Evolutionary conservation across 1,140 invertebrate genomes (phyloP), one percentile per base, ranked within the genome.

Genomic region (Papilio dardanus): DNA sequence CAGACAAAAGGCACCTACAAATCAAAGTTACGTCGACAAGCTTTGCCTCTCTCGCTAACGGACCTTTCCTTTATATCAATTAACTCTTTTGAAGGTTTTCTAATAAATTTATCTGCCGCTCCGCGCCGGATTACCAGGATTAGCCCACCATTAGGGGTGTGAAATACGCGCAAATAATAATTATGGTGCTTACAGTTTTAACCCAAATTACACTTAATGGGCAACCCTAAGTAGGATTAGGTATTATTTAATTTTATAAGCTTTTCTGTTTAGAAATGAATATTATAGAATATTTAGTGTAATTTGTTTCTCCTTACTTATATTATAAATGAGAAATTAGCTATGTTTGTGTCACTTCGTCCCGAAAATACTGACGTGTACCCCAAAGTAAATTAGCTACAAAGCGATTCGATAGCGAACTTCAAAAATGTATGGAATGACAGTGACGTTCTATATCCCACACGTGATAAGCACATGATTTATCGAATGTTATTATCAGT

Each of bases 91-190:
- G 35, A 46, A 46, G 24, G 46, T 30, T 71, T 46, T 40, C 24
- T 40, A 71, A 71, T 46, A 50, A 71, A 71, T 71, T 71, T 40
- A 46, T 21, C 31, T 21, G 35, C 50, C 24, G 40, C 28, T 71
- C 10, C 24, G 68, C 40, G 68, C 12, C 35, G 37, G 33, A 28
- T 69, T 69, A 69, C 19, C 8, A 2, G 67, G 68, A 71, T 50
- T 71, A 71, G 5, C 30, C 12, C 24, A 16, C 8, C 28, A n/a
- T 71, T 42, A 50, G 10, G 66, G 35, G 37, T 69, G 68, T 28
- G 24, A 71, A 28, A 46, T 35, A 8, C 14, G 1, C 24, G 40
- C 24, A 28, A 71, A 46, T 30, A 71, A 71, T 40, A 68, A 40
- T 33, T 33, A 40, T 68, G 40, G 35, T 40, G 67, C 31, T 28